Conservation (phyloP, 1,140 invertebrate species). For the Heterodera schachtii region DNA sequence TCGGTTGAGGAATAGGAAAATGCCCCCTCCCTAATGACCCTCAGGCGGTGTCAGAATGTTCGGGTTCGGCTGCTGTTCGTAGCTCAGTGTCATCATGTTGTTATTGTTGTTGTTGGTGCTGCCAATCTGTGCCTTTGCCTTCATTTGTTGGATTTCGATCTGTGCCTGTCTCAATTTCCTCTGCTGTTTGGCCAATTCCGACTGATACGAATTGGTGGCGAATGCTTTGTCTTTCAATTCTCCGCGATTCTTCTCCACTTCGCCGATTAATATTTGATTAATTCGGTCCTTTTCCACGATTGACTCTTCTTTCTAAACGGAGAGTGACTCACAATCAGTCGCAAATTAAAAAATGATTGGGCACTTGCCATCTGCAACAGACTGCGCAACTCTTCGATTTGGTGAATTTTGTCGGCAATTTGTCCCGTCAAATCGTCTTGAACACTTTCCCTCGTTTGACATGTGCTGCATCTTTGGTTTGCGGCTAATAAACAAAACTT, state of each 20-base stretch:
- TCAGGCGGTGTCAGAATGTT: slow-evolving; percentile 7
- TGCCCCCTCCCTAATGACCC: not conserved
- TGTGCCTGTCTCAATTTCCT: not conserved
- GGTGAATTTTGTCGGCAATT: not conserved
- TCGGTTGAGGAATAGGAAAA: too few relatives aligned
- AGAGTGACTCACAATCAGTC: not conserved
- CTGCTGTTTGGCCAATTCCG: not conserved
- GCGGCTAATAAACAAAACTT: slow-evolving; percentile 7
- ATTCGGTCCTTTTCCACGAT: not conserved
- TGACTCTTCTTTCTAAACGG: not conserved
- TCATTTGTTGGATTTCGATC: not conserved
- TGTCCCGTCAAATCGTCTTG: slow-evolving; percentile 15
- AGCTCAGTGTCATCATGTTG: too few relatives aligned
- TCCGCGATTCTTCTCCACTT: not conserved
- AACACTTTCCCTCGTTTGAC: slow-evolving; percentile 16
- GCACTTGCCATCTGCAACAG: not conserved
- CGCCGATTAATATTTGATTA: not conserved
- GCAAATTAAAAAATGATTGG: not conserved
- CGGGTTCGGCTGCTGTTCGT: not conserved
- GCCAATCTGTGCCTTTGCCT: not conserved
- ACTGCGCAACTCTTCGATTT: not conserved
- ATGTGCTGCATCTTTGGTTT: slow-evolving; percentile 24
- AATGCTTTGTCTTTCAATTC: not conserved
- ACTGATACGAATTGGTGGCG: not conserved
- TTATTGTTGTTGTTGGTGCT: not conserved